Evolutionary conservation across 2,888 invertebrate genomes (phyloP).

Genomic region (Physocephala rufipes): DNA sequence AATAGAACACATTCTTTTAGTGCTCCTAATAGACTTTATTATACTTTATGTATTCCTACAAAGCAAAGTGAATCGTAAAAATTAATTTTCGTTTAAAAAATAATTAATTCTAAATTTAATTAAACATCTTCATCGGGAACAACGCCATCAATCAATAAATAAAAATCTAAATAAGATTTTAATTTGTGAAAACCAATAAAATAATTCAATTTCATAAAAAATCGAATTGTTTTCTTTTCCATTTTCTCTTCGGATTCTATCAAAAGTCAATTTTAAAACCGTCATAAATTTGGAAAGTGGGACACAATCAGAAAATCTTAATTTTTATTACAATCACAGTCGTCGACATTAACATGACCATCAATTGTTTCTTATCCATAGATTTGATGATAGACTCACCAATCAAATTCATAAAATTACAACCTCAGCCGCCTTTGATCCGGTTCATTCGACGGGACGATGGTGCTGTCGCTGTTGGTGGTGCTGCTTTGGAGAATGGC

Average conservation of each 20-base stretch:
- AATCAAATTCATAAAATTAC: slow-evolving; percentile 59
- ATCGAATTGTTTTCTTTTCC: neutral
- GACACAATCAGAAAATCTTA: neutral
- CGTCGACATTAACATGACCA: neutral
- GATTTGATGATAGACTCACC: slow-evolving; percentile 56
- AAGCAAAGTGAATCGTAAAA: too few relatives aligned
- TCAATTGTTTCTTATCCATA: slow-evolving; percentile 31
- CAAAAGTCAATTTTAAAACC: neutral
- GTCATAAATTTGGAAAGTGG: neutral
- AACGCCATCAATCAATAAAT: too few relatives aligned
- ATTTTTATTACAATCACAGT: neutral
- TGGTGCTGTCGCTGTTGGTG: slow-evolving; percentile 24
- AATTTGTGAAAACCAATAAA: too few relatives aligned
- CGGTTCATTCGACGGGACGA: slow-evolving; percentile 50
- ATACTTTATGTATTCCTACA: neutral
- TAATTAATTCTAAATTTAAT: too few relatives aligned
- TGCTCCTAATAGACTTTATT: neutral
- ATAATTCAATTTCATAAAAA: neutral
- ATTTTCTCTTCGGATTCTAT: neutral
- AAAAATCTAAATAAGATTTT: too few relatives aligned
- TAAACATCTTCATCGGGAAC: too few relatives aligned
- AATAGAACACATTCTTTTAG: neutral
- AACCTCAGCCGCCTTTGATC: slow-evolving; percentile 58
- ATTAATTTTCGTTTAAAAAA: too few relatives aligned
- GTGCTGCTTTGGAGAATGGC: neutral